Conservation (phyloP, 1,140 invertebrate species). For the Trichonephila inaurata region DNA sequence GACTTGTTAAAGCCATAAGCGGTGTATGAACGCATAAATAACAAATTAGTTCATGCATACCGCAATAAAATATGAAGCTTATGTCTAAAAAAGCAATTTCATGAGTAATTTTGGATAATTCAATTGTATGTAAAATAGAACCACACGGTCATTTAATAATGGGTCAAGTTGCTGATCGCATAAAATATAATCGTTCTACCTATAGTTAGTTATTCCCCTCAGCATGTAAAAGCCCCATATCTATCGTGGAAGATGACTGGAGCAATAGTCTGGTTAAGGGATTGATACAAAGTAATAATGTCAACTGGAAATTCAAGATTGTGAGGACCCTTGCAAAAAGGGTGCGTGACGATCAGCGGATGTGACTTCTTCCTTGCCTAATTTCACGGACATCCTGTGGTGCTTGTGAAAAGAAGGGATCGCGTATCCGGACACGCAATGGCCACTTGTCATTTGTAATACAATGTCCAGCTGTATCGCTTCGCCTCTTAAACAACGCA, state of each 20-base stretch:
- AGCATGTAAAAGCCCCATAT: background rate
- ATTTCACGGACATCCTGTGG: constrained; percentile 56
- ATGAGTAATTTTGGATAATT: too few relatives aligned
- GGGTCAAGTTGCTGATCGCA: background rate
- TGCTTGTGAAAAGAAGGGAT: constrained; percentile 25
- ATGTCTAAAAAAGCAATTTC: too few relatives aligned
- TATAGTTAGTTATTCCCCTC: background rate
- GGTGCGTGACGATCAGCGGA: constrained; percentile 55
- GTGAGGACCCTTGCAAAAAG: background rate
- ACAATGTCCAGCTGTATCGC: constrained; percentile 34
- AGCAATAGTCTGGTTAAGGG: background rate
- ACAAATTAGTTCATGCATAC: too few relatives aligned
- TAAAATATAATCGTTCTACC: background rate
- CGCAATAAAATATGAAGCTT: too few relatives aligned
- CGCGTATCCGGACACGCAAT: constrained; percentile 45
- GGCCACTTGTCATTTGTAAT: constrained; percentile 41
- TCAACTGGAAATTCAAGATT: constrained; percentile 18
- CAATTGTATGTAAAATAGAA: too few relatives aligned
- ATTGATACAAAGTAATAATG: background rate
- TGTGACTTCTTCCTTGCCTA: constrained; percentile 48
- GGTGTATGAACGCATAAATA: too few relatives aligned
- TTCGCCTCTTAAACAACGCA: background rate
- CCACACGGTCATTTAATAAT: background rate
- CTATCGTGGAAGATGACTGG: background rate
- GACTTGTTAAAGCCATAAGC: too few relatives aligned